phyloP scores from a whole-genome alignment of 2,113 vertebrate genomes.

The Ginglymostoma cirratum region DNA sequence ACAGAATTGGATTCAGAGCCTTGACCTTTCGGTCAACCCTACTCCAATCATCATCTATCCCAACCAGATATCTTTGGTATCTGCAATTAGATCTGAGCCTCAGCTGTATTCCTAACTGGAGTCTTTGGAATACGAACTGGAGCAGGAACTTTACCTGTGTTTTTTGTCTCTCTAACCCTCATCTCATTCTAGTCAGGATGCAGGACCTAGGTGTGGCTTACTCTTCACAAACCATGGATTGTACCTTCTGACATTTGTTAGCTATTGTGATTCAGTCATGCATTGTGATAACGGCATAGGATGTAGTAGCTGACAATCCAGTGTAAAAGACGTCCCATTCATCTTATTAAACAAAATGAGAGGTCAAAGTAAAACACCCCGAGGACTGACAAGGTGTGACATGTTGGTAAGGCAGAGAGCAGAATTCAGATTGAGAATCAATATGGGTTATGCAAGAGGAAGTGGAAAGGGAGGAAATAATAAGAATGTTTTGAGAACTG shows the following conservation, averaged over 20 bases:
- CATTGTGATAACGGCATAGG: not conserved
- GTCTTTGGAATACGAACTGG: too few species aligned
- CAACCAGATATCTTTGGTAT: too few species aligned
- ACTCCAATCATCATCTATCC: too few species aligned
- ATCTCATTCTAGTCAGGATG: too few species aligned
- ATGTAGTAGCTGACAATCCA: not conserved
- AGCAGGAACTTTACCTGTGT: too few species aligned
- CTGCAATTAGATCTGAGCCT: too few species aligned
- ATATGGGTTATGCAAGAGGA: not conserved
- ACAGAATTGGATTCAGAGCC: not conserved
- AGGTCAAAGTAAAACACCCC: not conserved
- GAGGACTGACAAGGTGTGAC: not conserved
- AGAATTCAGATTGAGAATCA: not conserved
- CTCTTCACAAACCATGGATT: not conserved
- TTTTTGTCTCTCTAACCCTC: too few species aligned
- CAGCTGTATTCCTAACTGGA: too few species aligned
- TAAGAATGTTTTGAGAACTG: not conserved
- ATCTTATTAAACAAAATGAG: not conserved
- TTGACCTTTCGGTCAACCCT: too few species aligned
- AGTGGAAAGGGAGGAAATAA: not conserved
- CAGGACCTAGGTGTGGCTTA: not conserved
- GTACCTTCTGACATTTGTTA: not conserved
- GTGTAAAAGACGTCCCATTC: not conserved
- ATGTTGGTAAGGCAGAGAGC: not conserved
- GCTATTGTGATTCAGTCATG: not conserved